These are phyloP conservation scores for Trinorchestia longiramus DNA, from an alignment of 1,140 invertebrate species.

Conservation along the genomic window DNA sequence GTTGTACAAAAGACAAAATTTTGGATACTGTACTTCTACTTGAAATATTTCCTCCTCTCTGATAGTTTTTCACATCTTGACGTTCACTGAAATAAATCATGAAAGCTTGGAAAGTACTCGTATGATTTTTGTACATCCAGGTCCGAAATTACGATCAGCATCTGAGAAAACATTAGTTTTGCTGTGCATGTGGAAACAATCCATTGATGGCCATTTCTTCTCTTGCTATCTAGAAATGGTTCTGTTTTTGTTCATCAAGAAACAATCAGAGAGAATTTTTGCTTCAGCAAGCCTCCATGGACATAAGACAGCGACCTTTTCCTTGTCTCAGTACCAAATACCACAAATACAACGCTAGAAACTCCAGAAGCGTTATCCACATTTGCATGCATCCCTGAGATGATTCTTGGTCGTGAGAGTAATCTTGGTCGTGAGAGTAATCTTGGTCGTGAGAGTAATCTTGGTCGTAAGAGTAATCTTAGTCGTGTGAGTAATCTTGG, in stretches of 20 bases:
- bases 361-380: background rate
- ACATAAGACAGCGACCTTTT: background rate
- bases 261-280: background rate
- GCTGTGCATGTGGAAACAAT: background rate
- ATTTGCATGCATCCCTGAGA: background rate
- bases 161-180: background rate
- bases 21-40: too few species aligned
- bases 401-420: background rate
- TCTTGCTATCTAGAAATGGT: background rate
- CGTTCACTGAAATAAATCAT: too few species aligned
- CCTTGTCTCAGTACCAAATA: background rate
- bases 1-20: too few species aligned
- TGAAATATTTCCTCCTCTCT: too few species aligned
- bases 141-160: background rate
- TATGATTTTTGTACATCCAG: background rate
- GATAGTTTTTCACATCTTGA: too few species aligned
- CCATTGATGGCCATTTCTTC: background rate
- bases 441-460: background rate
- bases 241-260: background rate
- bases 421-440: background rate
- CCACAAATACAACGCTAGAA: background rate
- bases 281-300: background rate
- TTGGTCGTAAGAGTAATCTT: background rate
- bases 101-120: too few species aligned
- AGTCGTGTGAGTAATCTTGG: background rate